Base-by-base conservation (phyloP, 2,797 vertebrate species). In the Choloepus didactylus region DNA sequence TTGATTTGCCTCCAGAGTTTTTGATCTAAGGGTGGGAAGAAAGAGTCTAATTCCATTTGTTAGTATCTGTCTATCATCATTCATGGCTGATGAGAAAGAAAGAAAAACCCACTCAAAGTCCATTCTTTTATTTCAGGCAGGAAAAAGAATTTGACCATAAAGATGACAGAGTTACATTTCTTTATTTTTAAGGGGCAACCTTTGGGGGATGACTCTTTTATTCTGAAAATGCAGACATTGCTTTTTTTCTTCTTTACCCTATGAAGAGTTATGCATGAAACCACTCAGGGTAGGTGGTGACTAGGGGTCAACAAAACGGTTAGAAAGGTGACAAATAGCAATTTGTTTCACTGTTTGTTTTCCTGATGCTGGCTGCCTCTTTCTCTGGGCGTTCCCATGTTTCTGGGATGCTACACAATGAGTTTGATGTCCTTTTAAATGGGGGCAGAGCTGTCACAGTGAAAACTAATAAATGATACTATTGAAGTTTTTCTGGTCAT, bases 321-420 rank as follows among this genome's bases (percentile, higher is more conserved):
- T 91, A 95, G 90, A 94, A 95, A 97, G 93, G 94, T 96, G 85
- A 94, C 84, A 94, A 94, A 88, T n/a, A 96, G 80, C 69, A 94
- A 96, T 97, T 97, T 93, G 90, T 96, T 92, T 90, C 87, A 29
- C 92, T 95, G 86, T 97, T 96, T 97, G 93, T 97, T 97, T 97
- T 97, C 95, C 76, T 89, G 91, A 96, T 94, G 84, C 94, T 56
- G 51, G 59, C 89, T 95, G 54, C 81, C 83, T 94, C 91, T 97
- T 95, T 93, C 69, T 80, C 19, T 25, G 21, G 6, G 21, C 89
- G 60, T 80, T 91, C 16, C 25, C 84, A 8, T 88, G 82, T 94
- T 98, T 96, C 92, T 90, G 94, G 86, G 75, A 67, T 86, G 76
- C 88, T 89, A 86, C 87, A 95, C 94, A 97, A 94, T 96, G 77